Conservation (phyloP, 2,113 vertebrate species). For the Vireo altiloquus region DNA sequence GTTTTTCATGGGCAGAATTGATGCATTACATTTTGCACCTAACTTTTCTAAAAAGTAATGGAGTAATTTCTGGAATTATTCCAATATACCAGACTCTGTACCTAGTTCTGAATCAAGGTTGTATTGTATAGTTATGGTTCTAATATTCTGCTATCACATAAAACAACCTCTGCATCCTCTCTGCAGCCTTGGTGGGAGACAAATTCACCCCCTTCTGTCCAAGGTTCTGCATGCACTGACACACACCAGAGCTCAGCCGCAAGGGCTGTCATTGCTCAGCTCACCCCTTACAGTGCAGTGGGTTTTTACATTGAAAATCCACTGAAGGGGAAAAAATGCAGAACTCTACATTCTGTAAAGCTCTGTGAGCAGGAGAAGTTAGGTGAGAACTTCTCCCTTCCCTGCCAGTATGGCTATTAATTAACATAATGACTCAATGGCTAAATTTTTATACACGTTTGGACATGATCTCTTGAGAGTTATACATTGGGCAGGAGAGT, state of each 20-base stretch:
- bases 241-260: background rate
- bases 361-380: background rate
- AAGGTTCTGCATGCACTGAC: background rate
- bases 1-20: background rate
- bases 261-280: background rate
- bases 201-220: accelerated
- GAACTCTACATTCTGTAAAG: background rate
- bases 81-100: background rate
- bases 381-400: background rate
- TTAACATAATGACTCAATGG: background rate
- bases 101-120: background rate
- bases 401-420: background rate
- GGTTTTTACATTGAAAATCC: background rate
- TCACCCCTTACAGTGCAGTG: background rate
- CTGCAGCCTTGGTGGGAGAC: background rate
- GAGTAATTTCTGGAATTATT: background rate
- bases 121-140: background rate
- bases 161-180: background rate
- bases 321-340: background rate
- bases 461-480: background rate
- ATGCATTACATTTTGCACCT: background rate
- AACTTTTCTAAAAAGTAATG: background rate
- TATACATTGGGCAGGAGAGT: background rate
- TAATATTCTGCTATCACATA: background rate
- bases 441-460: background rate